A percentile compares a stretch with the other conserved stretches of the same genome.
These are phyloP conservation scores for Pantala flavescens DNA, from an alignment of 1,140 invertebrate genomes.

Conservation along the genomic window DNA sequence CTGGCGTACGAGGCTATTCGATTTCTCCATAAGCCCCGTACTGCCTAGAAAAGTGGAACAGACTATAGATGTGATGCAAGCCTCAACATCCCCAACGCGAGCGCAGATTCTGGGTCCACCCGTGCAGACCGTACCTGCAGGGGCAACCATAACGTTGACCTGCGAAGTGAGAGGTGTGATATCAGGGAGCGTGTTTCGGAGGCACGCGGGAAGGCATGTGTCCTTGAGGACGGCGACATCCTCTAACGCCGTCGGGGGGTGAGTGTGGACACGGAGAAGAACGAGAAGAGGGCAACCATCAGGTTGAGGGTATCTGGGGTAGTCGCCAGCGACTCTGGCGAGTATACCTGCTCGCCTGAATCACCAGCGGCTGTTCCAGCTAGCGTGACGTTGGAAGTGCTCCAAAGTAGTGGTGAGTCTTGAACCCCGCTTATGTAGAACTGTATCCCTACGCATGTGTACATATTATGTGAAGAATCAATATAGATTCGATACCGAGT, in stretches of 20 bases:
- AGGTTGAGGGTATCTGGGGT: slow-evolving; percentile 39
- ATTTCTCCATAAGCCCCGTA: no score
- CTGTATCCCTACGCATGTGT: no score
- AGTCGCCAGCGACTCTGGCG: slow-evolving; percentile 37
- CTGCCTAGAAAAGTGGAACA: no score
- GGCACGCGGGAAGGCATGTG: slow-evolving; percentile 26
- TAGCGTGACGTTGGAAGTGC: not conserved
- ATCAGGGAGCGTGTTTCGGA: slow-evolving; percentile 23
- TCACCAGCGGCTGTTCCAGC: slow-evolving; percentile 33
- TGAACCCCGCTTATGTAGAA: no score
- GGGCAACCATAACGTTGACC: slow-evolving; percentile 26
- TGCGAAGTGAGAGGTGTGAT: slow-evolving; percentile 23
- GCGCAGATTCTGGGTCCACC: slow-evolving; percentile 25
- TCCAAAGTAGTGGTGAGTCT: not conserved
- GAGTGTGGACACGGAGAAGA: slow-evolving; percentile 38
- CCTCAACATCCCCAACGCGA: slow-evolving; percentile 13
- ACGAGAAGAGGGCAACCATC: slow-evolving; percentile 35
- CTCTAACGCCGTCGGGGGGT: slow-evolving; percentile 37
- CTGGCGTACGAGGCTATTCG: no score
- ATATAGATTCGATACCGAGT: no score
- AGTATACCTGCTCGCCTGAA: slow-evolving; percentile 44
- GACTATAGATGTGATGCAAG: not conserved
- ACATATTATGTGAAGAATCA: no score
- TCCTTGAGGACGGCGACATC: slow-evolving; percentile 4
- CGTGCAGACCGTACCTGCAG: slow-evolving; percentile 20